phyloP scores from a whole-genome alignment of 2,797 vertebrate species.

The Gambelia wislizenii region DNA sequence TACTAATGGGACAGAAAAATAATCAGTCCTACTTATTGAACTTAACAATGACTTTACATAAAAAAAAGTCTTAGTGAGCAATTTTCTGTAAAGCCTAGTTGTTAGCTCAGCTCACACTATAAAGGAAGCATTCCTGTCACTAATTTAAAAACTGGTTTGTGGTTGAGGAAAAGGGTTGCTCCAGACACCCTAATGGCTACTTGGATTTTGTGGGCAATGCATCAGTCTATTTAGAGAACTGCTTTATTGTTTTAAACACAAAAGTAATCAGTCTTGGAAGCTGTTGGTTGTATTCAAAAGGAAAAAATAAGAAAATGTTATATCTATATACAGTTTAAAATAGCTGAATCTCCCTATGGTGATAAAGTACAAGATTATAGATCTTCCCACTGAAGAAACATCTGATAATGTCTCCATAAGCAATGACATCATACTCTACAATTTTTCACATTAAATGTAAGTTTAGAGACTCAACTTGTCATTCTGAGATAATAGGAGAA shows the following conservation, averaged over 20 bases:
- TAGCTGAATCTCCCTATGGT: conserved; percentile 65
- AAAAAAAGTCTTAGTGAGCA: conserved; percentile 2
- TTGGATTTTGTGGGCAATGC: conserved; percentile 66
- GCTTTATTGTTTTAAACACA: conserved; percentile 74
- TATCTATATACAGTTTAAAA: conserved; percentile 70
- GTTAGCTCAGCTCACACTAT: conserved; percentile 22
- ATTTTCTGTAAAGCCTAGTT: background rate
- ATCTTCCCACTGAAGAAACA: background rate
- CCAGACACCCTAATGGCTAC: conserved; percentile 70
- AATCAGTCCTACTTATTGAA: conserved; percentile 11
- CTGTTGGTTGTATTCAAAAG: conserved; percentile 15
- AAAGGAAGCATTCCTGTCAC: conserved; percentile 35
- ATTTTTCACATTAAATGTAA: conserved; percentile 34
- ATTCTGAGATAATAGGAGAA: background rate
- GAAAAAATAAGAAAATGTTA: conserved; percentile 42
- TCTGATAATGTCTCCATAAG: background rate
- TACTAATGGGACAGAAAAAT: background rate
- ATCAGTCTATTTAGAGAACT: conserved; percentile 73
- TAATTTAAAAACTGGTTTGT: conserved; percentile 58
- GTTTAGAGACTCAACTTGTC: background rate
- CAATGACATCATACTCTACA: conserved; percentile 66
- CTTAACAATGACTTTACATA: background rate
- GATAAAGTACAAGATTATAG: conserved; percentile 50
- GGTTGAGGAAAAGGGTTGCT: conserved; percentile 65
- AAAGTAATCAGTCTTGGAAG: conserved; percentile 59